Evolutionary conservation across 2,888 invertebrate species (phyloP), one percentile per base, ranked within the genome.

Genomic region (Cheilosia vernalis): DNA sequence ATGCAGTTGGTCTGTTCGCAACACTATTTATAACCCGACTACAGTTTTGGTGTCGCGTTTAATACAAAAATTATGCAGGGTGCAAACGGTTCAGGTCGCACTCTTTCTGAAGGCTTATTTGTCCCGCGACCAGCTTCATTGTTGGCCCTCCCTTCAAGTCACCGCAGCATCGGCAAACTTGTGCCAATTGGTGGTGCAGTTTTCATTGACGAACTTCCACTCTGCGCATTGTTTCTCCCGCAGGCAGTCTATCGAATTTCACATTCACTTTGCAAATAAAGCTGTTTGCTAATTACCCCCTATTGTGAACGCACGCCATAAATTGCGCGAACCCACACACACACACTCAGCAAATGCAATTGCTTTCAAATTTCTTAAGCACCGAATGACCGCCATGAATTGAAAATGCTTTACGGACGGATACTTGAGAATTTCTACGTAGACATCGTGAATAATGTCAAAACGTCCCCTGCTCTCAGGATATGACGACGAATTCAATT

Each of bases 211-310:
- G 4, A 24, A 17, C 19, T 56, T 56, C 40, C 19, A n/a, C 24
- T 24, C 27, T 15, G 30, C 19, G 4, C 53, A 47, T 82, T 82
- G 66, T 77, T 77, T 33, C 19, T 19, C 21, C 47, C 33, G 2
- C 27, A 10, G n/a, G 24, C 37, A 64, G 37, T 37, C 9, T 33
- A n/a, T 61, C 15, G 15, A 37, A 44, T 19, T 61, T 55, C 77
- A 67, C 42, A 66, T 77, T 78, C 78, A 78, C 67, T 78, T 83
- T 69, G 53, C 64, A 77, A 77, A 66, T 42, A 56, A 76, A 76
- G 69, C 74, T 70, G 70, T 84, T 74, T 70, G 63, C 80, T 84
- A 84, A 84, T 84, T 84, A 80, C 84, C 69, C 84, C 84, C 84
- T 74, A 84, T 76, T 84, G 84, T 60, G 69, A 66, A 49, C 74